Percentiles rank a stretch among this genome's conserved stretches.
Conservation (phyloP, 2,113 vertebrate genomes). For the Butorides virescens region DNA sequence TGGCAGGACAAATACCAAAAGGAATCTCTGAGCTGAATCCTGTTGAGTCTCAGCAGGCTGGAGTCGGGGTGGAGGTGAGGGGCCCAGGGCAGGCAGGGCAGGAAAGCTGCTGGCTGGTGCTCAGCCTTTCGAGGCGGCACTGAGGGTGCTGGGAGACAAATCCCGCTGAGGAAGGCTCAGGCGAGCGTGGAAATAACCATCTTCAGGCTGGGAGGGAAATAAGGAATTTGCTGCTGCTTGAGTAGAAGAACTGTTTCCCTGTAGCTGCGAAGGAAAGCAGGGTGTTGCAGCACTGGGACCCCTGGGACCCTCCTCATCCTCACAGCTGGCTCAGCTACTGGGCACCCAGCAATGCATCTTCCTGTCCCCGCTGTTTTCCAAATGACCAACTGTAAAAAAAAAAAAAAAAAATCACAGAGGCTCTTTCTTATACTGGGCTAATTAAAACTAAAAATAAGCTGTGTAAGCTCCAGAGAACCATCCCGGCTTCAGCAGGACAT, state of each 20-base stretch:
- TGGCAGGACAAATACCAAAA: background rate
- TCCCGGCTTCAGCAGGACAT: background rate
- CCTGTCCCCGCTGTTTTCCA: background rate
- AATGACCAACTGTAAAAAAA: background rate
- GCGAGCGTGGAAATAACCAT: background rate
- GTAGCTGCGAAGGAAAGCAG: background rate
- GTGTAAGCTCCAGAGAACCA: background rate
- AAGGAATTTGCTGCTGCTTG: background rate
- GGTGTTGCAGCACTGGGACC: fast-evolving
- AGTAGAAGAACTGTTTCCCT: background rate
- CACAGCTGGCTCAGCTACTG: background rate
- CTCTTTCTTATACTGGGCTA: background rate
- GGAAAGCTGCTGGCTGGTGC: background rate
- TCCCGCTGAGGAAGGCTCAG: background rate
- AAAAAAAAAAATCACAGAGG: background rate
- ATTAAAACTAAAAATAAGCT: background rate
- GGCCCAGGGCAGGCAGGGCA: fast-evolving
- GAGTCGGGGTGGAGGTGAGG: background rate
- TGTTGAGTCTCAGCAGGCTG: background rate
- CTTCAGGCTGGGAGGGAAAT: background rate
- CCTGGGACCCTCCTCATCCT: background rate
- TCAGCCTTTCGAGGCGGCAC: fast-evolving
- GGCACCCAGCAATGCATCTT: background rate
- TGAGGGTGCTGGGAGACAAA: background rate
- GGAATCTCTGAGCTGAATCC: background rate